Base-by-base conservation (phyloP, 2,113 vertebrate genomes). In the Macaca nemestrina region DNA sequence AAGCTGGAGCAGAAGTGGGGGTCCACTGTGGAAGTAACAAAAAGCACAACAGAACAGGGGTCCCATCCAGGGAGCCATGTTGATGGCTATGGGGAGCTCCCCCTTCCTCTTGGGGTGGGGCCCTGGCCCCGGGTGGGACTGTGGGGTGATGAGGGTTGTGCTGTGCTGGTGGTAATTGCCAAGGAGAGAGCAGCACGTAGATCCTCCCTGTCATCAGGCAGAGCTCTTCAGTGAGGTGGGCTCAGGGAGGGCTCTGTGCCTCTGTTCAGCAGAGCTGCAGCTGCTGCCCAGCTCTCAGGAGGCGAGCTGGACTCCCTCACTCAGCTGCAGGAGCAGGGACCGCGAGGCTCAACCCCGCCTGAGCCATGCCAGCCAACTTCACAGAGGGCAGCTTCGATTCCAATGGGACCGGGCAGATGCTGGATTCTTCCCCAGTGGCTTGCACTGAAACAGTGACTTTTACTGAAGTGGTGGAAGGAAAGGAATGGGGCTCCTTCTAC, bases 401-500 rank as follows among this genome's bases (percentile, higher is more conserved):
- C 61, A 97, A 67, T 61, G 93, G 79, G 79, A 95, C 95, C 45
- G 81, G 75, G 0, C 3, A 30, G 72, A 97, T 78, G 22, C 45
- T 92, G 92, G 98, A 98, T 93, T 79, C 98, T 18, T 90, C 97
- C 93, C 79, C 96, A 5, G 97, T 48, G 81, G 96, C 95, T 92
- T 98, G 98, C 90, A 98, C 98, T 4, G 98, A 98, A 83, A 96
- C 96, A 3, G 97, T 48, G 81, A 95, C 95, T 94, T 98, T 98
- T 89, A 98, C 98, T 5, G 98, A 98, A 95, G 97, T 80, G 88
- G 95, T 87, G 78, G 94, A 97, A 23, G 98, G 97, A 94, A 98
- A 99, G 94, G 97, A 98, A 9, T 98, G 98, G 99, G 96, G 98
- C 95, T 99, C 99, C 80, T 98, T 99, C 97, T 98, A 99, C 94